Evolutionary conservation across 2,888 invertebrate species (phyloP), one percentile per base, ranked within the genome.

Genomic region (Acronicta alni): DNA sequence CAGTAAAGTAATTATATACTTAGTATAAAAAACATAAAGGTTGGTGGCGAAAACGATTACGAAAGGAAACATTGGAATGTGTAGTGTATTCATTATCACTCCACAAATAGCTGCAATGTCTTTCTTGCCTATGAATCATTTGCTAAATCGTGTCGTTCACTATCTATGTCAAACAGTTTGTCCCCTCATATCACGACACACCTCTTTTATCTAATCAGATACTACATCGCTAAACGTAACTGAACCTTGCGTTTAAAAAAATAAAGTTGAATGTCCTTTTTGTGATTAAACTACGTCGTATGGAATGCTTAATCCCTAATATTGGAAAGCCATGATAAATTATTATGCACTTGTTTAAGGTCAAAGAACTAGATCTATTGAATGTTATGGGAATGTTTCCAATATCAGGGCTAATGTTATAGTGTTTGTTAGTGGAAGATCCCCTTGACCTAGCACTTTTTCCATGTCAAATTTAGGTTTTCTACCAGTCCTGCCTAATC

Each of bases 171-270:
- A 67, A 67, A 68, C 48, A 44, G 51, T 52, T 41, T 65, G 55
- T 20, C 47, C 42, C 43, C 35, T 15, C n/a, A 32, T 43, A 56
- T 52, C 46, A 51, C 46, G 54, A 55, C 70, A 65, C 67, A 70
- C 67, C 65, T 70, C 59, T 59, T 59, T 35, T 59, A 56, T 56
- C 52, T 65, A 47, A 69, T 64, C 70, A 18, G 46, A 54, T 48
- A 61, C 16, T 10, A n/a, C 18, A 9, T 14, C 38, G 17, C 20
- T 44, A 39, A 44, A 35, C 42, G 9, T 47, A 55, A 70, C 3
- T 55, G 1, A 23, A 55, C 48, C 17, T 38, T 70, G 8, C 7
- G 0, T 0, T 0, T 6, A 14, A 10, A 12, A 10, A 1, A 9
- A 42, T 52, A 55, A 48, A 44, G 26, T 23, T 45, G 5, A 39